Percentiles rank a stretch among this genome's conserved stretches.
phyloP scores from a whole-genome alignment of 2,888 invertebrate genomes.

The Liposcelis brunnea region DNA sequence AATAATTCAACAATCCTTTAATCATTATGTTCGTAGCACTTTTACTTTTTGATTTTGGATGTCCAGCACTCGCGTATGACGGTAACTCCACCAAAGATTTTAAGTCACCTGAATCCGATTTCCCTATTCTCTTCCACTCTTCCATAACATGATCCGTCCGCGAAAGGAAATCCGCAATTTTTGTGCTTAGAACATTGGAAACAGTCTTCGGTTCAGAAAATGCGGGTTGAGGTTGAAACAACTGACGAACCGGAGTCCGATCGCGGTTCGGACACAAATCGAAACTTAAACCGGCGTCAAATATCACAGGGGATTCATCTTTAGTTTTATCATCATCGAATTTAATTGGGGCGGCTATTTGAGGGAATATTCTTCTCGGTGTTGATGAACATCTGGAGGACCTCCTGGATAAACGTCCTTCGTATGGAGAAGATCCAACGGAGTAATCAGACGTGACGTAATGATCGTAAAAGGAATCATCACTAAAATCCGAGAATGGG shows the following conservation, averaged over 20 bases:
- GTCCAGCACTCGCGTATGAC: background rate
- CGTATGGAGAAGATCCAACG: slow-evolving; percentile 19
- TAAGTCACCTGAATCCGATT: slow-evolving; percentile 24
- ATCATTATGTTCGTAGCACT: slow-evolving; percentile 72
- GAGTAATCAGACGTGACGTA: slow-evolving; percentile 34
- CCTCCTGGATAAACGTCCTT: slow-evolving; percentile 14
- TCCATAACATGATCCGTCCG: slow-evolving; percentile 79
- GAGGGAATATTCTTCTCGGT: slow-evolving; percentile 22
- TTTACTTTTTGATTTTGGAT: slow-evolving; percentile 21
- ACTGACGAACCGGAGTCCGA: slow-evolving; percentile 36
- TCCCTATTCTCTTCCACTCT: slow-evolving; percentile 57
- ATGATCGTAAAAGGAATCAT: slow-evolving; percentile 18
- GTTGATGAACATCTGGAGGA: slow-evolving; percentile 31
- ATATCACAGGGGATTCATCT: slow-evolving; percentile 62
- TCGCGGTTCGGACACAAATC: slow-evolving; percentile 37
- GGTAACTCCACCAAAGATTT: slow-evolving; percentile 15
- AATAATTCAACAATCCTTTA: slow-evolving; percentile 54
- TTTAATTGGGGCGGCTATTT: slow-evolving; percentile 8
- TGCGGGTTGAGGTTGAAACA: slow-evolving; percentile 54
- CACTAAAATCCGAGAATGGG: slow-evolving; percentile 5
- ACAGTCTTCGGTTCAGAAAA: slow-evolving; percentile 59
- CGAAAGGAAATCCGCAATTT: slow-evolving; percentile 62
- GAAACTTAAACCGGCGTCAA: slow-evolving; percentile 66
- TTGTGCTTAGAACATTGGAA: slow-evolving; percentile 53
- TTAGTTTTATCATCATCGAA: slow-evolving; percentile 39